Evolutionary conservation across 2,113 vertebrate species (phyloP).

Genomic region (Callospermophilus lateralis): DNA sequence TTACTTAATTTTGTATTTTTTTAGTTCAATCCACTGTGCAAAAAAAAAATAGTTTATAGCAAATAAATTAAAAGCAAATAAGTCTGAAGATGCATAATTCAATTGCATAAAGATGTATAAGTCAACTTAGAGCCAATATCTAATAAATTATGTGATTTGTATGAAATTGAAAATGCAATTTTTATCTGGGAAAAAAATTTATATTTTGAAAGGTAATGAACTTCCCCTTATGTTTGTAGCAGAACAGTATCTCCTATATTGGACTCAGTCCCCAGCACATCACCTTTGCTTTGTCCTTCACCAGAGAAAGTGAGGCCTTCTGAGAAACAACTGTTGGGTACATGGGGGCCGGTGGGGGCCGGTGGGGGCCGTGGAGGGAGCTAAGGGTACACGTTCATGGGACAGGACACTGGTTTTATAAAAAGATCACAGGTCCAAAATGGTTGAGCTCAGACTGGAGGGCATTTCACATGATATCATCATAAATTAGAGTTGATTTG

Average conservation of each 20-base stretch:
- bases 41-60: slow-evolving; percentile 33
- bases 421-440: slow-evolving; percentile 13
- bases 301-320: not conserved
- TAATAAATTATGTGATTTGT: slow-evolving; percentile 8
- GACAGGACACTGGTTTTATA: not conserved
- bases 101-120: not conserved
- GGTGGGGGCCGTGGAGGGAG: rapidly evolving
- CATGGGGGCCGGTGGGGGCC: rapidly evolving
- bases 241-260: not conserved
- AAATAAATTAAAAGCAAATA: slow-evolving; percentile 53
- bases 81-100: slow-evolving; percentile 21
- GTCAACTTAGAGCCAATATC: slow-evolving; percentile 36
- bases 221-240: not conserved
- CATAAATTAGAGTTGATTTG: not conserved
- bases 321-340: not conserved
- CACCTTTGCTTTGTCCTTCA: slow-evolving; percentile 21
- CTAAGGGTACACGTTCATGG: not conserved
- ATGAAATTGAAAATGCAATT: slow-evolving; percentile 40
- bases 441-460: not conserved
- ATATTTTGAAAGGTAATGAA: slow-evolving; percentile 37
- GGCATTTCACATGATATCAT: not conserved
- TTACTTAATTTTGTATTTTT: slow-evolving; percentile 53
- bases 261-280: not conserved
- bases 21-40: not conserved
- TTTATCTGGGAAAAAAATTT: not conserved